Percentiles rank a stretch among this genome's conserved stretches.
Conservation (phyloP, 2,113 vertebrate genomes). For the Catagonus wagneri region DNA sequence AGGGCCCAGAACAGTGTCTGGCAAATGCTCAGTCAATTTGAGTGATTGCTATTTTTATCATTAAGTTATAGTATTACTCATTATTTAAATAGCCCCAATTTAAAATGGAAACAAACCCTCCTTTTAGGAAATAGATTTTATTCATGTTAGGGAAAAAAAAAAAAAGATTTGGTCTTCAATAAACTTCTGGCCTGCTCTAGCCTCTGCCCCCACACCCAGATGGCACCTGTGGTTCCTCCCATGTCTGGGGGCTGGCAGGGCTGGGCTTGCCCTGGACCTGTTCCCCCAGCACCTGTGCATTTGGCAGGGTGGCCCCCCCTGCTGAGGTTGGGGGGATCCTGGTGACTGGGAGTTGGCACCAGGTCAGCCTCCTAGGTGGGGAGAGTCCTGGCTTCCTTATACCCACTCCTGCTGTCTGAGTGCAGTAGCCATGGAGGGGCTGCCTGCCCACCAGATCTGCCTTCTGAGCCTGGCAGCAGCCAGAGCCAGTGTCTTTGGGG, state of each 20-base stretch:
- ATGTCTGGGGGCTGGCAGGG: background rate
- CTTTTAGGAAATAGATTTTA: conserved; percentile 10
- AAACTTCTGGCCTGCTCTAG: background rate
- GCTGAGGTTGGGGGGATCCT: conserved; percentile 53
- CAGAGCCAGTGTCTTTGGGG: background rate
- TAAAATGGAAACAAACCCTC: background rate
- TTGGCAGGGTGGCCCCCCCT: conserved; percentile 38
- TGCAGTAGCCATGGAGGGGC: background rate
- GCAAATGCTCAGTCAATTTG: background rate
- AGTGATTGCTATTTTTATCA: background rate
- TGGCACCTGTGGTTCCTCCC: conserved; percentile 48
- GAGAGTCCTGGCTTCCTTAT: conserved; percentile 8
- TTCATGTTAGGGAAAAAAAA: background rate
- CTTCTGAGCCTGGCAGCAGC: background rate
- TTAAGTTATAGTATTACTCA: background rate
- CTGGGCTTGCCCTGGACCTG: conserved; percentile 3
- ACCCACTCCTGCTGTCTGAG: background rate
- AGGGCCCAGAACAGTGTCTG: background rate
- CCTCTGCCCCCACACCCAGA: conserved; percentile 39
- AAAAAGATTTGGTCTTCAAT: background rate
- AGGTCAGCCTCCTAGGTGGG: background rate
- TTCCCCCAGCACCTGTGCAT: conserved; percentile 16
- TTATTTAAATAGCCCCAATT: background rate
- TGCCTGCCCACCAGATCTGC: background rate
- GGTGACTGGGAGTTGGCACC: conserved; percentile 40